Evolutionary conservation across 2,888 invertebrate species (phyloP), one percentile per base, ranked within the genome.

Genomic region (Cotesia congregata): DNA sequence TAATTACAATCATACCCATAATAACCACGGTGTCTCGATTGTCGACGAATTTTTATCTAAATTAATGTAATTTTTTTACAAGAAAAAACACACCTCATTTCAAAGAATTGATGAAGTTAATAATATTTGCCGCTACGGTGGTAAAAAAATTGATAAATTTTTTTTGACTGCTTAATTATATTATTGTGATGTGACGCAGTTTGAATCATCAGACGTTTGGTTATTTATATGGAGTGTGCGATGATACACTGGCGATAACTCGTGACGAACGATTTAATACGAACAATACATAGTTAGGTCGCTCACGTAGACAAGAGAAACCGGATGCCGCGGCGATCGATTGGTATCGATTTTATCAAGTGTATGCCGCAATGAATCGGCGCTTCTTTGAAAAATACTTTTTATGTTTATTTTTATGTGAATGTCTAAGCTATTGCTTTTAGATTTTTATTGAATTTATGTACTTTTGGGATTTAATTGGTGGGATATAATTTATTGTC

Each of bases 291-390:
- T 50, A 50, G 9, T 50, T 50, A 50, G 50, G 15, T 62, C 15
- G 20, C 62, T 62, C 62, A 62, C 62, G 62, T 62, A 62, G 62
- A 62, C 17, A 62, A 7, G 62, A 62, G 62, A 62, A 62, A 62
- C 62, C 62, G 62, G 62, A 62, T 62, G 62, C 62, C 62, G 62
- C 62, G 60, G 6, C 6, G 20, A 62, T 62, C 20, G 62, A 62
- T 62, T 62, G n/a, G 20, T 7, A 62, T 17, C 62, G 62, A 5
- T 62, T 15, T n/a, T 17, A 62, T 20, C 62, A 3, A 20, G n/a
- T 62, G 9, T 50, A 62, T 15, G 15, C 62, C 20, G 62, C 15
- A 62, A 17, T n/a, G 6, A 20, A 62, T 62, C 62, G 62, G 62
- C 62, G 5, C 7, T 20, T 62, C 62, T 62, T 62, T 62, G 62